These are phyloP conservation scores for Prietella phreatophila DNA, from an alignment of 2,113 vertebrate species.

Conservation along the genomic window DNA sequence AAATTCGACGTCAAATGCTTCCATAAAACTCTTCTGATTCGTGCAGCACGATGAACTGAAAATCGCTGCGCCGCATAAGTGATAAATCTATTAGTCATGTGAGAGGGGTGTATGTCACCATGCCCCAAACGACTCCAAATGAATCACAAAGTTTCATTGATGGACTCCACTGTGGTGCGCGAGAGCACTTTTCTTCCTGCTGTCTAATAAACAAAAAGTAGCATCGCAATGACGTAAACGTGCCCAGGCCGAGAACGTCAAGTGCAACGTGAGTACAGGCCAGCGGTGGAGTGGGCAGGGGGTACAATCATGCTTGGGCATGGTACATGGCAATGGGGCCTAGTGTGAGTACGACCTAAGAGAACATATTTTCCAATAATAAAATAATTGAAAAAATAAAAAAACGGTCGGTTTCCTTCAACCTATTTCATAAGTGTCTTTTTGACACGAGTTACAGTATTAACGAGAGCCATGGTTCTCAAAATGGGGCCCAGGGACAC, in stretches of 20 bases:
- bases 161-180: too few relatives aligned
- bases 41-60: too few relatives aligned
- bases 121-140: too few relatives aligned
- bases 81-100: too few relatives aligned
- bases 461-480: not conserved
- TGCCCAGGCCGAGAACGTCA: not conserved
- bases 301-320: not conserved
- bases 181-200: too few relatives aligned
- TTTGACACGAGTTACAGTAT: not conserved
- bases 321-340: too few relatives aligned
- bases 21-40: too few relatives aligned
- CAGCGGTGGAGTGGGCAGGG: not conserved
- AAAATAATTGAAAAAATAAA: not conserved
- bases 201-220: too few relatives aligned
- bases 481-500: not conserved
- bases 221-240: not conserved
- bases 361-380: not conserved
- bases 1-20: too few relatives aligned
- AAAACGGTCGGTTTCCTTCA: not conserved
- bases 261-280: not conserved
- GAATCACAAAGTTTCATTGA: too few relatives aligned
- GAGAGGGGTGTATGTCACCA: too few relatives aligned
- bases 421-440: not conserved
- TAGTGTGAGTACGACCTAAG: not conserved
- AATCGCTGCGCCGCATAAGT: too few relatives aligned